phyloP scores from a whole-genome alignment of 2,113 vertebrate genomes.

The Mesitornis unicolor region DNA sequence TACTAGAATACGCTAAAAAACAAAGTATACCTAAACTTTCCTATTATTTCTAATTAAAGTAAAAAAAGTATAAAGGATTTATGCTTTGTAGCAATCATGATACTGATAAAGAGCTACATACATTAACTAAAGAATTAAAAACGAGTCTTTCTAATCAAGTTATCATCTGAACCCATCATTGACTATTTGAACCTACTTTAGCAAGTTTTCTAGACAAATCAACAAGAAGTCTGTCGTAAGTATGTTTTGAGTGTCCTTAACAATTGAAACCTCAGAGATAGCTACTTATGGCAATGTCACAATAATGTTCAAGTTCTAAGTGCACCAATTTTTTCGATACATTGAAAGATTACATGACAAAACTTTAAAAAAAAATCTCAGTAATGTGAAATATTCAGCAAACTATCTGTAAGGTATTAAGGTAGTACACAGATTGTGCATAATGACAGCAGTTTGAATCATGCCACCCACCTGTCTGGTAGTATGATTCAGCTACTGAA shows the following conservation, averaged over 20 bases:
- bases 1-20: neutral
- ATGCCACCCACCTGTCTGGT: constrained; percentile 86
- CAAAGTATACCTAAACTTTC: neutral
- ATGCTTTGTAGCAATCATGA: neutral
- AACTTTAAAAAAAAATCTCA: neutral
- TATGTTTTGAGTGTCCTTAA: neutral
- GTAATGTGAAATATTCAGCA: neutral
- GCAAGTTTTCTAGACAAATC: neutral
- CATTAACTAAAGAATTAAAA: neutral
- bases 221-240: neutral
- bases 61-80: neutral
- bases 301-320: neutral
- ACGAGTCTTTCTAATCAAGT: neutral
- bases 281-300: neutral
- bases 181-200: neutral
- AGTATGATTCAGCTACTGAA: constrained; percentile 94
- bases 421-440: neutral
- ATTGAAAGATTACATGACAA: neutral
- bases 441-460: neutral
- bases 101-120: neutral
- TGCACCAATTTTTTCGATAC: neutral
- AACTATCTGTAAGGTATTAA: neutral
- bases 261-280: neutral
- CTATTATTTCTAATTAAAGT: neutral
- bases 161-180: neutral